phyloP scores from a whole-genome alignment of 2,113 vertebrate species.

The Meleagris gallopavo region DNA sequence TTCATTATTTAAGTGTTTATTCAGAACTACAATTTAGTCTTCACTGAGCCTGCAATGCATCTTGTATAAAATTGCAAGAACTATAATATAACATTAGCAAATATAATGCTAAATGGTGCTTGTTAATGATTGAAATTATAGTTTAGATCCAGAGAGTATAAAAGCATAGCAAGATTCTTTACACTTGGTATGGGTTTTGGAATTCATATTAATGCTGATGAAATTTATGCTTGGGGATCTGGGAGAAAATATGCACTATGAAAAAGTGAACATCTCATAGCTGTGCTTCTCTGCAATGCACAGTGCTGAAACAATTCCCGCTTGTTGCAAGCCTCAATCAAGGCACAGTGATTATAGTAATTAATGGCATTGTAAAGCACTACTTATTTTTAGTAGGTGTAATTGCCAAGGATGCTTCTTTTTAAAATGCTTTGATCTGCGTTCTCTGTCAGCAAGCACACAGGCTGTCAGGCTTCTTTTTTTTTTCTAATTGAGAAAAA shows the following conservation, averaged over 20 bases:
- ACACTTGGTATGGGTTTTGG: neutral
- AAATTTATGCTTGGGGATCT: neutral
- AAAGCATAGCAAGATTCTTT: constrained; percentile 3
- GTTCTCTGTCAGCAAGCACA: constrained; percentile 21
- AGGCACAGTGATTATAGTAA: constrained; percentile 42
- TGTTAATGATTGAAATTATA: constrained; percentile 58
- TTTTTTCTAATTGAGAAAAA: constrained; percentile 33
- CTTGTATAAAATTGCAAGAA: constrained; percentile 48
- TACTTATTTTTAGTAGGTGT: constrained; percentile 58
- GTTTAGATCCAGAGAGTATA: constrained; percentile 8
- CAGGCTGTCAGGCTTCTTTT: neutral
- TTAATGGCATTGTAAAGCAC: constrained; percentile 47
- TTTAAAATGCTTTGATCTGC: constrained; percentile 51
- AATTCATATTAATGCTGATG: constrained; percentile 25
- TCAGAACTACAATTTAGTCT: constrained; percentile 50
- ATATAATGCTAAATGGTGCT: constrained; percentile 59
- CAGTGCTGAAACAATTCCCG: neutral
- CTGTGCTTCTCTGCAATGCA: neutral
- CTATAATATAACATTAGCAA: constrained; percentile 59
- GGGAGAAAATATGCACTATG: neutral
- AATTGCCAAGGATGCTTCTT: constrained; percentile 48
- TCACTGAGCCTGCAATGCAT: constrained; percentile 47
- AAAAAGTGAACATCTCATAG: neutral
- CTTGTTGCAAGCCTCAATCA: constrained; percentile 16
- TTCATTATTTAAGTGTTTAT: constrained; percentile 55